Conservation (phyloP, 2,113 vertebrate genomes). For the Pelodiscus sinensis region DNA sequence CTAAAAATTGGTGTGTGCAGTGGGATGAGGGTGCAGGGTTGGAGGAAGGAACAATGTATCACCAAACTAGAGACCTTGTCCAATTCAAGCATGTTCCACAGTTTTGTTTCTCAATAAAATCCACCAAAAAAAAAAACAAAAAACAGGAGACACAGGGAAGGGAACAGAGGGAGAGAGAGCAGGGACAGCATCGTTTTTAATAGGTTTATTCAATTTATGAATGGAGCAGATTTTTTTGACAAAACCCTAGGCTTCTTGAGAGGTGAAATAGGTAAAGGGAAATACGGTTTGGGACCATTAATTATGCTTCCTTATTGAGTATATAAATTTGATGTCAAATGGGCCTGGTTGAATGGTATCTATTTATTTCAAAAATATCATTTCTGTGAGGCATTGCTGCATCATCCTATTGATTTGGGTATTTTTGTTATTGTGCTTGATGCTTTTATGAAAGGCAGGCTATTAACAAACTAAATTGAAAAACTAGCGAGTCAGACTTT, state of each 20-base stretch:
- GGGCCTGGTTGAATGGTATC: constrained; percentile 74
- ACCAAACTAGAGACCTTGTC: not conserved
- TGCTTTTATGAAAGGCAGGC: constrained; percentile 83
- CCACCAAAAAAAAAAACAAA: not conserved
- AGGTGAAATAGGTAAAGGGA: constrained; percentile 78
- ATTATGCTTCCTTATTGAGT: constrained; percentile 83
- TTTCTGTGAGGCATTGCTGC: constrained; percentile 77
- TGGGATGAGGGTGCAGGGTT: rapidly evolving
- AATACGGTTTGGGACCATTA: constrained; percentile 79
- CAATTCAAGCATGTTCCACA: constrained; percentile 27
- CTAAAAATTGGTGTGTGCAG: constrained; percentile 2
- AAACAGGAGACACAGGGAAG: constrained; percentile 34
- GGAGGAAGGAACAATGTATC: constrained; percentile 31
- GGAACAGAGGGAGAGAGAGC: constrained; percentile 18
- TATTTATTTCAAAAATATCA: constrained; percentile 85
- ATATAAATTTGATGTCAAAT: constrained; percentile 83
- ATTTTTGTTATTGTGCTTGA: constrained; percentile 82
- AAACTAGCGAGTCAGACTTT: constrained; percentile 81
- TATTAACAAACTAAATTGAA: constrained; percentile 87
- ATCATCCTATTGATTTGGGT: constrained; percentile 84
- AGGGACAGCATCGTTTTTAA: constrained; percentile 43
- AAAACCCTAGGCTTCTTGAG: constrained; percentile 68
- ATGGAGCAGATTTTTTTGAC: constrained; percentile 57
- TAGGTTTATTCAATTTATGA: constrained; percentile 66
- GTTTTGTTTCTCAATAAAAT: constrained; percentile 63